These are phyloP conservation scores for Camelus bactrianus DNA, from an alignment of 2,113 vertebrate genomes.

Conservation along the genomic window DNA sequence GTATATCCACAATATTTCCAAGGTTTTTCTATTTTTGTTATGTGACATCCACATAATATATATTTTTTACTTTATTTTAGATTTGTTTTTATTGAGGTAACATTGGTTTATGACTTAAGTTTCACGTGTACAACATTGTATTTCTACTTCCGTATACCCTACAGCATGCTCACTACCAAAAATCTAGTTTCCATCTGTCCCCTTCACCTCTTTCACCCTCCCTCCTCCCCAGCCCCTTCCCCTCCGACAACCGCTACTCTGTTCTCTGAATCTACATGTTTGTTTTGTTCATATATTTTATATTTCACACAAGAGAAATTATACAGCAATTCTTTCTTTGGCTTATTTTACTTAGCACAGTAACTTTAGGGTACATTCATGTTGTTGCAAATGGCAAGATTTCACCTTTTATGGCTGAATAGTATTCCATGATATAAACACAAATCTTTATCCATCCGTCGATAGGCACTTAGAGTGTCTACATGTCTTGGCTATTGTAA, in stretches of 20 bases:
- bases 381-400: neutral
- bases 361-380: neutral
- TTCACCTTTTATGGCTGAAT: neutral
- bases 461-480: neutral
- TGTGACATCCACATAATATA: neutral
- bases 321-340: neutral
- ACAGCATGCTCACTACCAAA: neutral
- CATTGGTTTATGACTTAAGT: neutral
- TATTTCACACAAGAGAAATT: neutral
- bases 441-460: neutral
- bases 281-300: neutral
- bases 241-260: neutral
- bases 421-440: neutral
- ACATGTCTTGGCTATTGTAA: neutral
- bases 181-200: neutral
- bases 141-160: neutral
- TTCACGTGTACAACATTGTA: neutral
- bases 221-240: no score
- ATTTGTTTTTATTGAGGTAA: neutral
- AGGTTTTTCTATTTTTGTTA: neutral
- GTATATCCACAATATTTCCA: neutral
- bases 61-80: neutral
- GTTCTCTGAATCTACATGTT: neutral
- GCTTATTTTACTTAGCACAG: neutral
- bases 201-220: neutral